These are phyloP conservation scores for Diaphora mendica DNA, from an alignment of 2,888 invertebrate species.

Conservation along the genomic window DNA sequence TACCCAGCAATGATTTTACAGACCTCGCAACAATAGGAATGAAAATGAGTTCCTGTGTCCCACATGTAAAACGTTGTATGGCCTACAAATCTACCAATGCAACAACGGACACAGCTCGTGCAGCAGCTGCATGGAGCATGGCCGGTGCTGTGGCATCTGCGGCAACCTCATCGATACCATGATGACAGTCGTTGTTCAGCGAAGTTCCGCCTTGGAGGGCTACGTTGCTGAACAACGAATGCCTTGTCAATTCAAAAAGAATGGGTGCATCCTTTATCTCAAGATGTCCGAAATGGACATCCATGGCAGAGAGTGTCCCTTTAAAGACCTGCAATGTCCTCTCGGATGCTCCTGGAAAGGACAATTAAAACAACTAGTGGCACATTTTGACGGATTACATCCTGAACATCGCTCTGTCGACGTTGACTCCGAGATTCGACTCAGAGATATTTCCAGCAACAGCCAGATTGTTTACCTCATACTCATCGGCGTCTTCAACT, in stretches of 20 bases:
- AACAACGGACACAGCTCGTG: conserved; percentile 65
- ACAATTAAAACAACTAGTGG: conserved; percentile 60
- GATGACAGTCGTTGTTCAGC: too few species aligned
- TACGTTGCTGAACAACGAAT: conserved; percentile 54
- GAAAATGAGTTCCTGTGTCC: conserved; percentile 56
- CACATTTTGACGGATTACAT: conserved; percentile 66
- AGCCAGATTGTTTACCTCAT: conserved; percentile 58
- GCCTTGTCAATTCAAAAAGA: conserved; percentile 58
- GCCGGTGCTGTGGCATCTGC: conserved; percentile 59
- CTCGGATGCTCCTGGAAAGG: conserved; percentile 68
- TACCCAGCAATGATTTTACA: conserved; percentile 6
- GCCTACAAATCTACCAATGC: conserved; percentile 65
- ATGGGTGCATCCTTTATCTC: conserved; percentile 64
- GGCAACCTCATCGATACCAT: conserved; percentile 50
- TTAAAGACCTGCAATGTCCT: conserved; percentile 65
- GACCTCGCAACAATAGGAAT: conserved; percentile 26
- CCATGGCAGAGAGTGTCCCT: conserved; percentile 70
- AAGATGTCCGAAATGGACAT: conserved; percentile 56
- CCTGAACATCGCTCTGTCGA: conserved; percentile 50
- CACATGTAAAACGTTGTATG: conserved; percentile 59
- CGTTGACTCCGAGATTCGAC: conserved; percentile 64
- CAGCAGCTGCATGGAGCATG: conserved; percentile 48
- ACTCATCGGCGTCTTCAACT: conserved; percentile 60
- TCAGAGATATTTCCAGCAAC: conserved; percentile 50
- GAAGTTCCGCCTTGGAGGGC: conserved; percentile 66